A percentile compares a stretch with the other conserved stretches of the same genome.
Evolutionary conservation across 2,888 invertebrate species (phyloP).

Genomic region (Himalopsyche kuldschensis): DNA sequence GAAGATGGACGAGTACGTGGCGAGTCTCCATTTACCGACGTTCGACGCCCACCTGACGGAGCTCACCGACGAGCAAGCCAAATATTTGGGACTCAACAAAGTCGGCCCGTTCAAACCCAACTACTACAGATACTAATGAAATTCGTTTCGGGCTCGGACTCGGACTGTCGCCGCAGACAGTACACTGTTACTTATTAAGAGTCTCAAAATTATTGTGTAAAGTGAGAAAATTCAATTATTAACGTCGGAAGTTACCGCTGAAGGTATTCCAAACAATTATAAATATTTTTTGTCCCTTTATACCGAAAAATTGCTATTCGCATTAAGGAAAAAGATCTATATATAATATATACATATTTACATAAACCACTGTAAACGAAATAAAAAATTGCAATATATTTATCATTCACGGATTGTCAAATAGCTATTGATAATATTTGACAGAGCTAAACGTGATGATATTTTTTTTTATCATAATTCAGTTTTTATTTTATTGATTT

Average conservation of each 20-base stretch:
- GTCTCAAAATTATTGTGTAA: not conserved
- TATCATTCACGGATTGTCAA: no score
- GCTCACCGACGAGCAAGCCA: slow-evolving; percentile 93
- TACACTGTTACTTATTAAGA: not conserved
- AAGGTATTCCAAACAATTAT: not conserved
- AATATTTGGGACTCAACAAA: slow-evolving; percentile 96
- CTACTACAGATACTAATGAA: slow-evolving; percentile 79
- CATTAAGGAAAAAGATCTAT: no score
- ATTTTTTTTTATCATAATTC: no score
- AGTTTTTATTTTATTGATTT: no score
- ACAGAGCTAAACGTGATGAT: no score
- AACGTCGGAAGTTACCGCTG: not conserved
- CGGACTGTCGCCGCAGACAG: not conserved
- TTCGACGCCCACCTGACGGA: slow-evolving; percentile 98
- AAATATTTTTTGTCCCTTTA: not conserved
- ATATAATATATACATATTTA: no score
- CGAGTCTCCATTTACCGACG: slow-evolving; percentile 92
- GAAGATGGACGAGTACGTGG: slow-evolving; percentile 99
- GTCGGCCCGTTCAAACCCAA: slow-evolving; percentile 98
- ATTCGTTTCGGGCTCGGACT: no score
- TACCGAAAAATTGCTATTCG: not conserved
- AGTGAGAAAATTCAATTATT: not conserved
- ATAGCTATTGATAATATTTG: no score
- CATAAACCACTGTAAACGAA: no score
- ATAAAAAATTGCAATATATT: no score